A percentile compares a stretch with the other conserved stretches of the same genome.
phyloP scores from a whole-genome alignment of 2,113 vertebrate genomes.

The Trinectes maculatus region DNA sequence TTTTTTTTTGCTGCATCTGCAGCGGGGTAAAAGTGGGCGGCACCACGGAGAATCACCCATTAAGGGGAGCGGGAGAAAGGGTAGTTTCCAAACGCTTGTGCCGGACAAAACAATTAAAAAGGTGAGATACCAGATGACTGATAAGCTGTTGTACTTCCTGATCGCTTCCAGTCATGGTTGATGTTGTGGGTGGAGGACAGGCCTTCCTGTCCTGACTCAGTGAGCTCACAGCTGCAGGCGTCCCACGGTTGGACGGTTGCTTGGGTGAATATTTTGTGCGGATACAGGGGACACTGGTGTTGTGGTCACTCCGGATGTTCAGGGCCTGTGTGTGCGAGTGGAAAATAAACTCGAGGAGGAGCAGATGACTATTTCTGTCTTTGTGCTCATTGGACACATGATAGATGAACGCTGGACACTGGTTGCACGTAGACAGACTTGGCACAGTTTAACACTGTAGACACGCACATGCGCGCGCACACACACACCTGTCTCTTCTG shows the following conservation, averaged over 20 bases:
- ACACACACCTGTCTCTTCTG: slow-evolving; percentile 51
- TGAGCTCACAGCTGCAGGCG: slow-evolving; percentile 43
- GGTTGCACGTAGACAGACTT: slow-evolving; percentile 37
- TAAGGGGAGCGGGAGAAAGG: slow-evolving; percentile 52
- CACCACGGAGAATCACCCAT: slow-evolving; percentile 49
- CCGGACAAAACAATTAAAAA: slow-evolving; percentile 44
- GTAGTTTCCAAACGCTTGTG: slow-evolving; percentile 46
- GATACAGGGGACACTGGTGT: no score
- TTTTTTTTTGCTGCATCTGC: slow-evolving; percentile 47
- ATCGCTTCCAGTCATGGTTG: background rate
- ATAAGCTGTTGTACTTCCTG: slow-evolving; percentile 41
- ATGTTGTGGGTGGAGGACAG: slow-evolving; percentile 14
- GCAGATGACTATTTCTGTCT: background rate
- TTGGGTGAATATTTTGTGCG: no score
- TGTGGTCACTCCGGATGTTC: slow-evolving; percentile 4
- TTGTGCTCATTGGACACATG: background rate
- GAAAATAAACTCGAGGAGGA: slow-evolving; percentile 25
- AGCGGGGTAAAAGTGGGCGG: slow-evolving; percentile 46
- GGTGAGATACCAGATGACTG: slow-evolving; percentile 59
- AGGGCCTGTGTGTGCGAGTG: slow-evolving; percentile 11
- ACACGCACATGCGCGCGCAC: slow-evolving; percentile 3
- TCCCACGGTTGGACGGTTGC: slow-evolving; percentile 5
- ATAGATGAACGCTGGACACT: slow-evolving; percentile 53
- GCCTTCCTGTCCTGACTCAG: background rate
- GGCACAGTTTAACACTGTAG: slow-evolving; percentile 50